Percentiles rank a stretch among this genome's conserved stretches.
These are phyloP conservation scores for Zonitis immaculata DNA, from an alignment of 2,888 invertebrate genomes.

Conservation along the genomic window DNA sequence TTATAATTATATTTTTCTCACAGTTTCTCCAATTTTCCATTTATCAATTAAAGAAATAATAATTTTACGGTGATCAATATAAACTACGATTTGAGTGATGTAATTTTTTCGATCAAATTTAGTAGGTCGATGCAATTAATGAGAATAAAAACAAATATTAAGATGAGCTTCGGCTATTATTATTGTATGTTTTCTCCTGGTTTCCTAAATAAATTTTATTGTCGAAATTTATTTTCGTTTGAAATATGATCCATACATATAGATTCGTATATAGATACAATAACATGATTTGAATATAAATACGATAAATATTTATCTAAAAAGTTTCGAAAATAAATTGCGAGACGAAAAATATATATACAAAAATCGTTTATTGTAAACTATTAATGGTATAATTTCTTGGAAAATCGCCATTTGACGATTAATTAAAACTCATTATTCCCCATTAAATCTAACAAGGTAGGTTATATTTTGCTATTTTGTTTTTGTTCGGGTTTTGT, in stretches of 20 bases:
- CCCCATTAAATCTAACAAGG: not conserved
- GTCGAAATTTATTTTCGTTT: not conserved
- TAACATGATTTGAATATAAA: not conserved
- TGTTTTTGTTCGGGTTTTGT: not conserved
- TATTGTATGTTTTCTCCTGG: too few relatives aligned
- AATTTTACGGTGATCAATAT: too few relatives aligned
- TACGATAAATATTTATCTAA: constrained; percentile 1
- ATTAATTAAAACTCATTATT: not conserved
- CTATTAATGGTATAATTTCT: not conserved
- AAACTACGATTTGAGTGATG: too few relatives aligned
- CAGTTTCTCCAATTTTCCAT: too few relatives aligned
- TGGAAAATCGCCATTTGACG: not conserved
- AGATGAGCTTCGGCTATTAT: too few relatives aligned
- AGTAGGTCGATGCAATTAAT: too few relatives aligned
- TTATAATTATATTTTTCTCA: too few relatives aligned
- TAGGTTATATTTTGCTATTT: not conserved
- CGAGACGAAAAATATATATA: not conserved
- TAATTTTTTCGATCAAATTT: too few relatives aligned
- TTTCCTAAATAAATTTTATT: too few relatives aligned
- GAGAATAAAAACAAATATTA: too few relatives aligned
- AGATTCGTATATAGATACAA: not conserved
- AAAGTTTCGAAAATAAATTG: not conserved
- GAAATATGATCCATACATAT: not conserved
- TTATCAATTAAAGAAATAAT: too few relatives aligned
- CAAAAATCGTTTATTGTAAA: not conserved